phyloP scores from a whole-genome alignment of 2,888 invertebrate species.

The Ectobius pallidus region DNA sequence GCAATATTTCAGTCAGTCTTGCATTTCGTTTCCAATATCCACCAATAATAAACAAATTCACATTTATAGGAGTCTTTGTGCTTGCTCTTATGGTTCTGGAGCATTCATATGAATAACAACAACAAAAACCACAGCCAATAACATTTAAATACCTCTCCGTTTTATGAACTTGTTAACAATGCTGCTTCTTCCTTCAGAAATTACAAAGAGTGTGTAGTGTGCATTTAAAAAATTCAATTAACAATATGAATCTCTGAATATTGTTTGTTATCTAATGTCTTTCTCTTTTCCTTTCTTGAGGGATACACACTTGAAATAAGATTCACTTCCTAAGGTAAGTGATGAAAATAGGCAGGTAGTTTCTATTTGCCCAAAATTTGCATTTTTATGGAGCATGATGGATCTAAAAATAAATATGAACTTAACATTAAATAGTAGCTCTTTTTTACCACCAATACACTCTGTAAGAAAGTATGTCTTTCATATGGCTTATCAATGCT shows the following conservation, averaged over 20 bases:
- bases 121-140: conserved; percentile 2
- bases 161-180: too few relatives aligned
- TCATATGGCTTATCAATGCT: too few relatives aligned
- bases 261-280: background rate
- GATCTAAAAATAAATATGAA: too few relatives aligned
- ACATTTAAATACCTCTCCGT: background rate
- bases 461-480: too few relatives aligned
- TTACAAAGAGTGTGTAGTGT: background rate
- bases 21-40: background rate
- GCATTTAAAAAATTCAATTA: background rate
- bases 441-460: too few relatives aligned
- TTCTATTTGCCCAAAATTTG: too few relatives aligned
- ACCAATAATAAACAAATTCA: background rate
- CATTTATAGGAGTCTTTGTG: background rate
- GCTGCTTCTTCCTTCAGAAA: too few relatives aligned
- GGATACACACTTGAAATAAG: background rate
- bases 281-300: background rate
- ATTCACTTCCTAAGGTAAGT: too few relatives aligned
- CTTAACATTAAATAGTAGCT: too few relatives aligned
- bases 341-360: too few relatives aligned
- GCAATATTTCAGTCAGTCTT: conserved; percentile 16
- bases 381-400: too few relatives aligned
- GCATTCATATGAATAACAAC: background rate
- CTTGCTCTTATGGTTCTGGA: background rate
- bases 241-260: background rate